Percentiles rank a stretch among this genome's conserved stretches.
These are phyloP conservation scores for Macheiramphus alcinus DNA, from an alignment of 2,113 vertebrate species.

Conservation along the genomic window DNA sequence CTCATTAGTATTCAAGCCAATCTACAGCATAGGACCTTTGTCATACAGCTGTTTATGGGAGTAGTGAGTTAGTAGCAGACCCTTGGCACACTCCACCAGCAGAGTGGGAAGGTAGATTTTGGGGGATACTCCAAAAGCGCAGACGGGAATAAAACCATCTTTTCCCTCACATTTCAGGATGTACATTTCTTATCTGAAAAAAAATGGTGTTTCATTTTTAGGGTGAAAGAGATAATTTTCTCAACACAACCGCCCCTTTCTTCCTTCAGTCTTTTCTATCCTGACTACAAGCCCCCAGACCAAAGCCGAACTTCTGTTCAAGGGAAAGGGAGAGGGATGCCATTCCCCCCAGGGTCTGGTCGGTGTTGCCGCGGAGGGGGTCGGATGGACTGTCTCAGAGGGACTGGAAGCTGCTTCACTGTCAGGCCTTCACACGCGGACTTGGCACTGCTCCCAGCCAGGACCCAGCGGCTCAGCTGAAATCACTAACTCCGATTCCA, in stretches of 20 bases:
- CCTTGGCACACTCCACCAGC: background rate
- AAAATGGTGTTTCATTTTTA: background rate
- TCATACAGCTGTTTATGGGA: background rate
- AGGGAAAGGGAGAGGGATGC: background rate
- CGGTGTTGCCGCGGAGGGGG: background rate
- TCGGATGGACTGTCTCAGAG: background rate
- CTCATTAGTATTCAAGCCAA: background rate
- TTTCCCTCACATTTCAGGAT: background rate
- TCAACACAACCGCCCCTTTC: background rate
- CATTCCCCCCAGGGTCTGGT: rapidly evolving
- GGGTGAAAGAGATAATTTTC: background rate
- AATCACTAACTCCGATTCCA: background rate
- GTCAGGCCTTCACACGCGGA: background rate
- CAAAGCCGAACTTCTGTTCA: background rate
- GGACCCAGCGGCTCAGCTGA: background rate
- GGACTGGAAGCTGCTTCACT: background rate
- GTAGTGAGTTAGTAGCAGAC: background rate
- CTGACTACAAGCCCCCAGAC: background rate
- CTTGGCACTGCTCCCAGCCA: background rate
- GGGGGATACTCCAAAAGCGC: background rate
- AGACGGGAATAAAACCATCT: background rate
- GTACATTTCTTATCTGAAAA: background rate
- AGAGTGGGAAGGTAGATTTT: background rate
- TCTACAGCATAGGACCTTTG: background rate
- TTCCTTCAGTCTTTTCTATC: background rate